Evolutionary conservation across 2,113 vertebrate species (phyloP).

Genomic region (Lepidiolamprologus cunningtoni): DNA sequence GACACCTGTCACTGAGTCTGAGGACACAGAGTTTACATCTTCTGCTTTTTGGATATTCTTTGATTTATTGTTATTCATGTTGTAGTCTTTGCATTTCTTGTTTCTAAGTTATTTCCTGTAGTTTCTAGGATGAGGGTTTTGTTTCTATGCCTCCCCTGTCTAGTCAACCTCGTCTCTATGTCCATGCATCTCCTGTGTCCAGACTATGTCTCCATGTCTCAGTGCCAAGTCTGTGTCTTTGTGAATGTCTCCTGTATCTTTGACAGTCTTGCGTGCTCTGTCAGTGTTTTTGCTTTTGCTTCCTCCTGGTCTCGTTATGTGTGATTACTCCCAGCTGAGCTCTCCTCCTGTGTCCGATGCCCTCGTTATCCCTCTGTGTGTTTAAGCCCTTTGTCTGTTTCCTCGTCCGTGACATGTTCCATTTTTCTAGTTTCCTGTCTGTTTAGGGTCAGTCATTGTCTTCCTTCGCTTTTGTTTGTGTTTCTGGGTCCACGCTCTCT

Average conservation of each 20-base stretch:
- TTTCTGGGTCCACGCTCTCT: background rate
- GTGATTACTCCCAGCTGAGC: background rate
- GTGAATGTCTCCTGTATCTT: too few relatives aligned
- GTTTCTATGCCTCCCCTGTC: background rate
- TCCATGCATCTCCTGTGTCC: background rate
- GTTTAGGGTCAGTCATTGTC: background rate
- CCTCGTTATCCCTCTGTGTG: background rate
- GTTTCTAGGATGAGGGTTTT: background rate
- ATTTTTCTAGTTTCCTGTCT: background rate
- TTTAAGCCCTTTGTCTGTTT: background rate
- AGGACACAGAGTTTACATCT: background rate
- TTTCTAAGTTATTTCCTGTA: background rate
- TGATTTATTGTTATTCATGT: background rate
- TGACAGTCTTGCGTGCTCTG: background rate
- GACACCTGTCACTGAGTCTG: background rate
- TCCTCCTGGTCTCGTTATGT: background rate
- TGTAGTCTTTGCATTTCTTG: background rate
- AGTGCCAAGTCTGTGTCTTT: too few relatives aligned
- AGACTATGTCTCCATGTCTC: background rate
- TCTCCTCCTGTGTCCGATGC: background rate
- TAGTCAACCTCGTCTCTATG: background rate
- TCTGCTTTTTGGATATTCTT: background rate
- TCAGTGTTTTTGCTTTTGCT: background rate
- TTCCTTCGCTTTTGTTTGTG: background rate
- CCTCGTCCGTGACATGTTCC: background rate